These are phyloP conservation scores for Noctua fimbriata DNA, from an alignment of 2,888 invertebrate species.

Conservation along the genomic window DNA sequence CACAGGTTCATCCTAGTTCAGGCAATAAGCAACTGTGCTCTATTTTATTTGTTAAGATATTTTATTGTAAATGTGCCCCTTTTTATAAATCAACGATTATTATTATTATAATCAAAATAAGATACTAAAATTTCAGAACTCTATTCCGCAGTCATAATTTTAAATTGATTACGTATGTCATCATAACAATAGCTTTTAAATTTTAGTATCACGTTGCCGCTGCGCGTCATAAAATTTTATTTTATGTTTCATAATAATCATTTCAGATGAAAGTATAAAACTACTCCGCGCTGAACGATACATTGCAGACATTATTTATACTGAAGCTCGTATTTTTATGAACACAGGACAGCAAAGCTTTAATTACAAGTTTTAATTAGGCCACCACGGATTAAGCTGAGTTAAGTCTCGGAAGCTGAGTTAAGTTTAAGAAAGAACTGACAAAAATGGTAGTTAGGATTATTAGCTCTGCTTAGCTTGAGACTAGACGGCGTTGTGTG, in stretches of 20 bases:
- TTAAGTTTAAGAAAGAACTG: not conserved
- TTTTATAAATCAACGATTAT: too few species aligned
- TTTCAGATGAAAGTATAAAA: conserved; percentile 59
- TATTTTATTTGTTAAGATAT: too few species aligned
- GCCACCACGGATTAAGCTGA: conserved; percentile 8
- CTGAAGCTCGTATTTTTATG: conserved; percentile 23
- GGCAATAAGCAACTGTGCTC: too few species aligned
- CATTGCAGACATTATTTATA: conserved; percentile 30
- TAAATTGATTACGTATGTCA: conserved; percentile 39
- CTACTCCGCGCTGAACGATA: conserved; percentile 35
- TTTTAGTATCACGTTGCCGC: conserved; percentile 35
- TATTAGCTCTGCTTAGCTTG: too few species aligned
- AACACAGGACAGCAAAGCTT: conserved; percentile 15
- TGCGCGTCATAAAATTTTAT: conserved; percentile 47
- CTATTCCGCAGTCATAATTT: not conserved
- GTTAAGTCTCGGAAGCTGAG: not conserved
- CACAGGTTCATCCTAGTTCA: too few species aligned
- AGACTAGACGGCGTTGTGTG: too few species aligned
- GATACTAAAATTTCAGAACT: not conserved
- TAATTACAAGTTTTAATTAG: conserved; percentile 52
- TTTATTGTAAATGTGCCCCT: too few species aligned
- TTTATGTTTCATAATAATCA: conserved; percentile 59
- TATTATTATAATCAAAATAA: not conserved
- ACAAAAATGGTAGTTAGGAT: conserved; percentile 23
- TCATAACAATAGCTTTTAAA: conserved; percentile 44